These are phyloP conservation scores for Pedionomus torquatus DNA, from an alignment of 2,113 vertebrate species.

Conservation along the genomic window DNA sequence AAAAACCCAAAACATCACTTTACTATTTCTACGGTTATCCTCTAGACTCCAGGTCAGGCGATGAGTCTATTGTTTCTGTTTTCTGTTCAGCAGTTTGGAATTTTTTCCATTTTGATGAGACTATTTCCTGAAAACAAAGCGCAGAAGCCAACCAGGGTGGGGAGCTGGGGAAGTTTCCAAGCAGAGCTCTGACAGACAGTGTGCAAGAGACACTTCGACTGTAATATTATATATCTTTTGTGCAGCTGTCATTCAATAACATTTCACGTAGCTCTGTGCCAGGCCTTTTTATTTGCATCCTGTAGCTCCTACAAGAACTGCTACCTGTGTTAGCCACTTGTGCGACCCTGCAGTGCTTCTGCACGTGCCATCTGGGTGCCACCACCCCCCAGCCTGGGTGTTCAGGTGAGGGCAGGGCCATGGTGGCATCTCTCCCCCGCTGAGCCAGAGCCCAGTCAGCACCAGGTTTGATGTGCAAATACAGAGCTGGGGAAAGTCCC, in stretches of 20 bases:
- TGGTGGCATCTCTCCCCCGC: background rate
- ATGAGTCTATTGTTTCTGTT: background rate
- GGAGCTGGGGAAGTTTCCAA: background rate
- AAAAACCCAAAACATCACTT: background rate
- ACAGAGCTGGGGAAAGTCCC: background rate
- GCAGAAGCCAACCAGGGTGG: background rate
- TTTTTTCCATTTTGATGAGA: background rate
- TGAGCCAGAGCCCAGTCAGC: background rate
- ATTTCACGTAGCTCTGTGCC: background rate
- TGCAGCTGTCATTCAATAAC: background rate
- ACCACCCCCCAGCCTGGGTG: rapidly evolving
- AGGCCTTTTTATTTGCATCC: background rate
- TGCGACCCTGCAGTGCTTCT: background rate
- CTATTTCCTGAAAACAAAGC: constrained; percentile 16
- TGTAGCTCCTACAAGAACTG: background rate
- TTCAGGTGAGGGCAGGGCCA: background rate
- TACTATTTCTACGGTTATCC: background rate
- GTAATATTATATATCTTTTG: background rate
- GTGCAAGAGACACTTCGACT: background rate
- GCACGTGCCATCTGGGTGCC: background rate
- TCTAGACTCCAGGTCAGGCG: background rate
- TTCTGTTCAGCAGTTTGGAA: background rate
- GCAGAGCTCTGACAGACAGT: background rate
- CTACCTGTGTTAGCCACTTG: rapidly evolving
- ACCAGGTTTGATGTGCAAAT: background rate